Evolutionary conservation across 2,888 invertebrate genomes (phyloP).

Genomic region (Nasonovia ribisnigri): DNA sequence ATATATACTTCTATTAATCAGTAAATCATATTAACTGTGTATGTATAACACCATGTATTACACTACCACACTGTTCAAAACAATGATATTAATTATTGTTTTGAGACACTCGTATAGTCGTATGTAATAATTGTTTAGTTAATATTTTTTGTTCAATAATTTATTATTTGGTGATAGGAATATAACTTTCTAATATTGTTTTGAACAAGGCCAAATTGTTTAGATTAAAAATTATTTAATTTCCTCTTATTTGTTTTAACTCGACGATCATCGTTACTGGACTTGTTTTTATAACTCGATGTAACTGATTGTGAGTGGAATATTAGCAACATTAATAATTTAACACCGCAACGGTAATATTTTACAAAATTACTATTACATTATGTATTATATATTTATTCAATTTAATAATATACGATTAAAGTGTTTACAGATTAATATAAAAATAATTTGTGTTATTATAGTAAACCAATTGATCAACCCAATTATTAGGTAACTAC

Average conservation of each 20-base stretch:
- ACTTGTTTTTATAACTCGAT: not conserved
- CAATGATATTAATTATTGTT: not conserved
- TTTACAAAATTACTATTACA: not conserved
- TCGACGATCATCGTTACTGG: not conserved
- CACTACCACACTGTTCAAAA: not conserved
- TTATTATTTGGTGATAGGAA: not conserved
- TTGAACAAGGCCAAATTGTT: constrained; percentile 30
- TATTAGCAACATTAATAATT: not conserved
- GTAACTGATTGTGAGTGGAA: not conserved
- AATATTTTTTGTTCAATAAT: not conserved
- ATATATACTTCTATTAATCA: too few relatives aligned
- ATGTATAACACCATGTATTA: not conserved
- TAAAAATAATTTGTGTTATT: not conserved
- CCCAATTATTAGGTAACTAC: not conserved
- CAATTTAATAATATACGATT: not conserved
- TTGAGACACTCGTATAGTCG: not conserved
- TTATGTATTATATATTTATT: not conserved
- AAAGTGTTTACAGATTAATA: not conserved
- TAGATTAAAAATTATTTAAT: constrained; percentile 34
- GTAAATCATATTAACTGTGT: not conserved
- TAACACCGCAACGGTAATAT: not conserved
- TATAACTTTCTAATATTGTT: constrained; percentile 36
- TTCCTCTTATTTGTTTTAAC: constrained; percentile 38
- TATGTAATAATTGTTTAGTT: not conserved
- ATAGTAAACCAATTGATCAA: not conserved